Base-by-base conservation (phyloP, 2,113 vertebrate genomes). In the Tragulus kanchil region DNA sequence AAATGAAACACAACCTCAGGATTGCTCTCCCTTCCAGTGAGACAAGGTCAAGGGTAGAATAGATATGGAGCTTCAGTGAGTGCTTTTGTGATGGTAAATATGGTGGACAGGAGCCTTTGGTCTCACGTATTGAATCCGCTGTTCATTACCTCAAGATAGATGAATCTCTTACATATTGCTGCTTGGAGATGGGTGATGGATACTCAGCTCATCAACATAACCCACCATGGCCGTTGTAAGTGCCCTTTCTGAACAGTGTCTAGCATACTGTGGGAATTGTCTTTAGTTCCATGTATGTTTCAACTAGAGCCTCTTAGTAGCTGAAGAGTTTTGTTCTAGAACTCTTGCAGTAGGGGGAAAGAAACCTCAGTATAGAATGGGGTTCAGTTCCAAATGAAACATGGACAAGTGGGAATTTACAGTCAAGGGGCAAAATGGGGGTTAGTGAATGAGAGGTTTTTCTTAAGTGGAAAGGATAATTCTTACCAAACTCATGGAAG, bases 311-410 rank as follows among this genome's bases (percentile, higher is more conserved):
- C 59, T 88, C 65, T 64, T n/a, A 42, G 31, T 62, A 81, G 71
- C 50, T 19, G 88, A 58, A 88, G 54, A 89, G 61, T 54, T 75
- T 95, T 83, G 73, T 83, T 90, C 36, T 21, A 56, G 56, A 86
- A 45, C 45, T 54, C 25, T 16, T 91, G 16, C 26, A 92, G 16
- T 73, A 48, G 8, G 12, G 21, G 17, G 56, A 62, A 73, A 82
- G 56, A 88, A 87, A 56, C 15, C 31, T 82, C 56, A 61, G 16
- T 36, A 8, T 36, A 83, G 28, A 83, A 48, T 5, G 21, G n/a
- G 17, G 65, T 83, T 89, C 59, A 75, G 3, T 45, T 45, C n/a
- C 31, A 31, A 62, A 75, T 82, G 78, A 82, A 56, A 59, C n/a
- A 1, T 54, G 21, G 48, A 64, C 5, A 73, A 48, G 11, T 58